Base-by-base conservation (phyloP, 2,797 vertebrate species). In the Xenopus petersii region DNA sequence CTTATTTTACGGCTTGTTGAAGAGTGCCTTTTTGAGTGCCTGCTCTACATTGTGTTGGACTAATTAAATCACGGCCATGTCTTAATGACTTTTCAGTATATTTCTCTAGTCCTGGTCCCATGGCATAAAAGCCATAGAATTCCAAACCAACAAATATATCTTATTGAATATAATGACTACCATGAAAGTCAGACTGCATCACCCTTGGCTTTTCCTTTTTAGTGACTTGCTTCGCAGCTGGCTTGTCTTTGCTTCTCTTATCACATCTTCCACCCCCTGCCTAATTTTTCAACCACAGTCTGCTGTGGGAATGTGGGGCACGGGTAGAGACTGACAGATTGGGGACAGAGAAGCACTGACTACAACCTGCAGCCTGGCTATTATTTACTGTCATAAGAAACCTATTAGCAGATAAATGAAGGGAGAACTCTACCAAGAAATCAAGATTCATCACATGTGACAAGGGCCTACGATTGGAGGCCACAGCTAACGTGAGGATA, bases 371-470 rank as follows among this genome's bases (percentile, higher is more conserved):
- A 82, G 80, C 74, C 73, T 81, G 82, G 71, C 54, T 59, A 80
- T 83, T 77, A 79, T 82, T 81, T 88, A 83, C 81, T 82, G 82
- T 80, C 82, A 84, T 69, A 84, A 74, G 82, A 84, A 87, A 84
- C 79, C 82, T 84, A 86, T 88, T 87, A 85, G 85, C 74, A 70
- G 82, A 73, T 82, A 83, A 86, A 81, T 65, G 80, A 82, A 85
- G 83, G 82, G 81, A 85, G 82, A 86, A 84, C 73, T 82, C 74
- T 80, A 83, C 80, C 81, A 76, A 83, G 81, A 81, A 85, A 86
- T 87, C 85, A 86, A 85, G 86, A 88, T 88, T 87, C 84, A 88
- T 88, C 87, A 87, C 71, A 78, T 82, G 75, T 86, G 85, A 88
- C 85, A 84, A 80, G 72, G 82, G 83, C 81, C 69, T 70, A 73